phyloP scores from a whole-genome alignment of 1,140 invertebrate genomes.

The Thaumatotibia leucotreta region DNA sequence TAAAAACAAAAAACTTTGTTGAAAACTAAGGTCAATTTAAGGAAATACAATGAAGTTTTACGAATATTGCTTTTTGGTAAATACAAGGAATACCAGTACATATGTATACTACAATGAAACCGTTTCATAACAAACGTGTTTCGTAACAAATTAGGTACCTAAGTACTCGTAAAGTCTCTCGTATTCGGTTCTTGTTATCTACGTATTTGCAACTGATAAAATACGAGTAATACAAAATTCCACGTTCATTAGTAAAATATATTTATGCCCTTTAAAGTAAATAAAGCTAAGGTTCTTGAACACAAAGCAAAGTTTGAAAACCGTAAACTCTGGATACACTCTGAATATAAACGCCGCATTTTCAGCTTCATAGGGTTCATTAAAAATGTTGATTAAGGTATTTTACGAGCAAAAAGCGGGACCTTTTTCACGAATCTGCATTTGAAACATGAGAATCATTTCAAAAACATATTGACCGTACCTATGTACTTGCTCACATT shows the following conservation, averaged over 20 bases:
- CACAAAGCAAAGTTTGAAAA: not conserved
- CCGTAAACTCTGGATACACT: not conserved
- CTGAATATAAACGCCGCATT: not conserved
- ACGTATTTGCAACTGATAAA: too few relatives aligned
- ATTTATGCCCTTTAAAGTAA: not conserved
- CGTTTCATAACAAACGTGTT: too few relatives aligned
- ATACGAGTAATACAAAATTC: too few relatives aligned
- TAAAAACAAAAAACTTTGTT: too few relatives aligned
- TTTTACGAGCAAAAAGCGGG: slow-evolving; percentile 1
- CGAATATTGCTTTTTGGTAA: too few relatives aligned
- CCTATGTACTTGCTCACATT: not conserved
- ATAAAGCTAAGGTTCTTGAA: not conserved
- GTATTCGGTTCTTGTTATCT: too few relatives aligned
- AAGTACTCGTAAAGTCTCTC: too few relatives aligned
- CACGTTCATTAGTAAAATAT: not conserved
- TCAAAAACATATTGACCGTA: not conserved
- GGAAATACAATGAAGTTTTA: too few relatives aligned
- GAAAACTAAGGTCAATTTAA: too few relatives aligned
- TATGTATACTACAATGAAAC: too few relatives aligned
- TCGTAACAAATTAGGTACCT: too few relatives aligned
- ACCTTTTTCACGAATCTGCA: not conserved
- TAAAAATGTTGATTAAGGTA: slow-evolving; percentile 9
- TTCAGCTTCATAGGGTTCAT: not conserved
- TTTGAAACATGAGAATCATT: not conserved
- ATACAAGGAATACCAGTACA: too few relatives aligned